Base-by-base conservation (phyloP, 2,113 vertebrate genomes). In the Triplophysa dalaica region DNA sequence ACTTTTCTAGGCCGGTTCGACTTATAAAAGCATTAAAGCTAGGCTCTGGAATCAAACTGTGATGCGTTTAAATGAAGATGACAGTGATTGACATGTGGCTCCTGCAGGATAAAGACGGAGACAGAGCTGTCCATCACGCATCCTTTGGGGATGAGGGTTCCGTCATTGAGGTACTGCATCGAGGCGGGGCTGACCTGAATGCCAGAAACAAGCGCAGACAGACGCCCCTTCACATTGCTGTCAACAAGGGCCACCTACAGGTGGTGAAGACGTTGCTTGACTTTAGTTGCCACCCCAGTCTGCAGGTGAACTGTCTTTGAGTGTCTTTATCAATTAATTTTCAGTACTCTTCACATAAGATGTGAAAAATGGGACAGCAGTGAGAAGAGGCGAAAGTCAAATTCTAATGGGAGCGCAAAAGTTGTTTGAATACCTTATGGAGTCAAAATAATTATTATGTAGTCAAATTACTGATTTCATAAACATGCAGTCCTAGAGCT, bases 231-330 rank as follows among this genome's bases (percentile, higher is more conserved):
- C 98, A 99, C 82, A 99, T 99, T 75, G 98, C 98, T 24, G 98
- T 99, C 82, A 99, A 99, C 90, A 99, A 99, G 89, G 98, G 98
- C 29, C 98, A 99, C 80, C 92, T 99, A 78, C 98, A 99, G 87
- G 98, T 99, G 85, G 98, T 99, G 83, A 98, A 99, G 92, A 98
- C 97, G 8, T 89, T 99, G 75, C 87, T 99, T 87, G 98, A 99
- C 87, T 97, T 99, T 12, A 96, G 96, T 87, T 99, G 98, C 88
- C 98, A 99, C 85, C 98, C 98, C 24, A 99, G 98, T 87, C 95
- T 99, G 19, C 98, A 99, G 96, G 98, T 99, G 92, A 87, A 58
- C 12, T 16, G 54, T 56, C 17, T 38, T 8, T n/a, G 12, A 10
- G 8, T 60, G 6, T 56, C 33, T 60, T 12, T 2, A 10, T 66